Base-by-base conservation (phyloP, 1,140 invertebrate genomes). In the Sweltsa coloradensis region DNA sequence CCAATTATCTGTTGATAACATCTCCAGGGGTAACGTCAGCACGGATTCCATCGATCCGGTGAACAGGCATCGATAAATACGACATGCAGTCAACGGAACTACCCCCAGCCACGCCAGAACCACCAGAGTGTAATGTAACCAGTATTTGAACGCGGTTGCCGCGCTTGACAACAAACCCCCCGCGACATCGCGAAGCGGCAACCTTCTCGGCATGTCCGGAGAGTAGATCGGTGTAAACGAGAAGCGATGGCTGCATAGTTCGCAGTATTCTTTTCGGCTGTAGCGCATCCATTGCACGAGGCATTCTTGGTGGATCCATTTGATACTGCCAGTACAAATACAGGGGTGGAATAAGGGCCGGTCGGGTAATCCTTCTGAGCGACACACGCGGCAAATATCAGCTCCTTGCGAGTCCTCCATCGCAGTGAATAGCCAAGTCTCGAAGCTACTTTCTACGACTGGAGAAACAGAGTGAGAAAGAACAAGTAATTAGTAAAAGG, bases 171-270 rank as follows among this genome's bases (percentile, higher is more conserved):
- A 73, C 16, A 98, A 67, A 1, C 95, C 94, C 46, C 81, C 83
- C 1, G 92, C 72, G 1, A 96, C 88, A 63, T 95, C 92, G 53
- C 79, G 76, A 19, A 98, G 70, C 0, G 96, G 96, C 52, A 99
- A 67, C 49, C 95, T 73, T 39, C 95, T 82, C 7, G 96, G 96
- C 96, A 99, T 99, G 62, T 99, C 94, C 19, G 94, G 90, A 7
- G 93, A 93, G 70, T 99, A 99, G 54, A 99, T 98, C 47, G 96
- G 95, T 59, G 90, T 94, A 62, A 99, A 99, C 3, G 93, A 93
- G 69, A 97, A 99, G 25, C 89, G 79, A 64, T 99, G 88, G 52
- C 94, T 93, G 64, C 97, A 99, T 52, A 99, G 70, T 68, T 99
- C 97, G 70, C 97, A 99, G 59, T 94, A 97, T 69, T 99, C 95